Percentiles rank a stretch among this genome's conserved stretches.
Conservation (phyloP, 2,113 vertebrate species). For the Macaca nemestrina region DNA sequence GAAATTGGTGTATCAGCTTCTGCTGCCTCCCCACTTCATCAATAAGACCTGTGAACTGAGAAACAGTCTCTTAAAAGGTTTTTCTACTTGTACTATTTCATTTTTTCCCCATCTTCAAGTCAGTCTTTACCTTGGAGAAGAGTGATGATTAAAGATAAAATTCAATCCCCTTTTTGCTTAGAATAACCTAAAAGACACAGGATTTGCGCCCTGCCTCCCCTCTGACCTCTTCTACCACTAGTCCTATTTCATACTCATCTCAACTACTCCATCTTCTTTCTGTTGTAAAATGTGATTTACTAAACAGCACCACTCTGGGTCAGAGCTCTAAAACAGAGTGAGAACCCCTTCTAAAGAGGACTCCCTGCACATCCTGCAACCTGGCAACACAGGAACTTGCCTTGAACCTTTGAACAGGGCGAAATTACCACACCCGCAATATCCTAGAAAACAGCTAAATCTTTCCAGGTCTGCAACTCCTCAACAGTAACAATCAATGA, state of each 20-base stretch:
- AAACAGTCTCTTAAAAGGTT: neutral
- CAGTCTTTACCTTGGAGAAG: fast-evolving
- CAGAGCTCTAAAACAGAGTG: neutral
- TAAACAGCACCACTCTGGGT: neutral
- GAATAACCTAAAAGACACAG: fast-evolving
- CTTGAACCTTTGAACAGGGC: neutral
- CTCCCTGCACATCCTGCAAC: neutral
- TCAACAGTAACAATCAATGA: neutral
- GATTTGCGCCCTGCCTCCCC: fast-evolving
- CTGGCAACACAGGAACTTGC: neutral
- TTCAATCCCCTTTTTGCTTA: neutral
- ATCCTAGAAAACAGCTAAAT: neutral
- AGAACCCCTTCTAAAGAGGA: neutral
- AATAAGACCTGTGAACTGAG: neutral
- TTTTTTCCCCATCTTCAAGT: neutral
- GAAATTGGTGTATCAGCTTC: fast-evolving
- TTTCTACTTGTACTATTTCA: neutral
- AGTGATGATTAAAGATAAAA: neutral
- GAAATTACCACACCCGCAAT: fast-evolving
- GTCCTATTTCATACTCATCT: too few relatives aligned
- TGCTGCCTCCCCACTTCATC: neutral
- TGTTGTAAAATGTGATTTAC: neutral
- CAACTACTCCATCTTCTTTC: neutral
- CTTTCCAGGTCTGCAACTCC: neutral
- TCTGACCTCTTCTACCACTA: neutral